Percentiles rank a stretch among this genome's conserved stretches.
phyloP scores from a whole-genome alignment of 2,113 vertebrate species.

The Melozone crissalis region DNA sequence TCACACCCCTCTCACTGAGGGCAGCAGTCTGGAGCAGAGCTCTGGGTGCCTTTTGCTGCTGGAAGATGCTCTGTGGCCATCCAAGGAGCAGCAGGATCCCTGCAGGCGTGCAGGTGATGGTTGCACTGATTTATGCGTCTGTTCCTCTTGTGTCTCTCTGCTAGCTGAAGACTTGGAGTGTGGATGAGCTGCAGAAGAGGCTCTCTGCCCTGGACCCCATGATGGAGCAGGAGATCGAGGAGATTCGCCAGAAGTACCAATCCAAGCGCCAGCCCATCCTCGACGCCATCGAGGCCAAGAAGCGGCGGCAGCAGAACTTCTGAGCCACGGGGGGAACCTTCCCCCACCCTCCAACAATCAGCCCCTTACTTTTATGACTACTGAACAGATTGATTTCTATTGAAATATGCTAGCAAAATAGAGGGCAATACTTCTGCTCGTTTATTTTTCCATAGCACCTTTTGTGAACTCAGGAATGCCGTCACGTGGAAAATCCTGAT shows the following conservation, averaged over 20 bases:
- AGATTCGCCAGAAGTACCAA: constrained; percentile 92
- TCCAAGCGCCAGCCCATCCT: constrained; percentile 92
- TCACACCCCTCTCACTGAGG: rapidly evolving
- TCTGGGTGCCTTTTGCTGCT: not conserved
- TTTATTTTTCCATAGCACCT: constrained; percentile 68
- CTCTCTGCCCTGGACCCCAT: constrained; percentile 90
- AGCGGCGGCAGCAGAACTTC: constrained; percentile 89
- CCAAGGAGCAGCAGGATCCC: not conserved
- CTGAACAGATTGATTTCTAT: constrained; percentile 11
- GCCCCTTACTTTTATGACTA: constrained; percentile 40
- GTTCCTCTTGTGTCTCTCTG: not conserved
- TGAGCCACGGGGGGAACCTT: constrained; percentile 57
- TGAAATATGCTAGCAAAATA: constrained; percentile 48
- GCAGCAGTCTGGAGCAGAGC: not conserved
- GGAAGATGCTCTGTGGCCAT: rapidly evolving
- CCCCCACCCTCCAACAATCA: constrained; percentile 46
- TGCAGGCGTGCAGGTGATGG: not conserved
- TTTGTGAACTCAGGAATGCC: constrained; percentile 76
- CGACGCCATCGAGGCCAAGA: constrained; percentile 93
- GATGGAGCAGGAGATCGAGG: constrained; percentile 97
- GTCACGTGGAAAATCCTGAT: constrained; percentile 23
- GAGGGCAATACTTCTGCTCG: constrained; percentile 48
- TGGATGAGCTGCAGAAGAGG: constrained; percentile 85
- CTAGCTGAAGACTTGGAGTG: constrained; percentile 88
- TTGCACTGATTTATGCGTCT: not conserved